Base-by-base conservation (phyloP, 2,113 vertebrate genomes). In the Hoplias malabaricus region DNA sequence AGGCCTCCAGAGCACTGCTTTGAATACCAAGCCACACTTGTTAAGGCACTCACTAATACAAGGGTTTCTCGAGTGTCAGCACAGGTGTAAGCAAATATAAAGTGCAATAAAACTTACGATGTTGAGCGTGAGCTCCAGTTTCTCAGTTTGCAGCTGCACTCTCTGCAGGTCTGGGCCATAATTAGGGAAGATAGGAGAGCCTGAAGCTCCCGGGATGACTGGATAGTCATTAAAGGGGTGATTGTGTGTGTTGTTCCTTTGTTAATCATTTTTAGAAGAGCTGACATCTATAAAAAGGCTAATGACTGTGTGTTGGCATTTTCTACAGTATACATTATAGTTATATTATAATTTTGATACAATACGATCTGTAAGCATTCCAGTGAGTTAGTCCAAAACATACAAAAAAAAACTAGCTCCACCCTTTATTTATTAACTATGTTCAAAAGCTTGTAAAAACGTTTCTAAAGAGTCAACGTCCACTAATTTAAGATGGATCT, bases 211-310 rank as follows among this genome's bases (percentile, higher is more conserved):
- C 12, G 36, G 29, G 40, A 74, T 14, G 13, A 4, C 59, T 77
- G 25, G 36, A n/a, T 34, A 69, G 59, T 53, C 76, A 78, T 78
- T 61, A 59, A 62, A 43, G 21, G 21, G 11, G 16, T 23, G 40
- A 2, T 31, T 14, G 27, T 31, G 69, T 79, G 48, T 6, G 48
- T 53, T 53, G 48, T 6, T 23, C 2, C n/a, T 53, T 23, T 21
- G 8, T 9, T 23, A 53, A 53, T 53, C n/a, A 21, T 21, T 7
- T 53, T 53, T 53, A 19, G 19, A 53, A 21, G n/a, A 19, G 2
- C n/a, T 53, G 48, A 23, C 8, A n/a, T n/a, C n/a, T n/a, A n/a
- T n/a, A n/a, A n/a, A n/a, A n/a, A n/a, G n/a, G n/a, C 16, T n/a
- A n/a, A 53, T 53, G 21, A 21, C 48, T 8, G 7, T 53, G 0